A percentile compares a stretch with the other conserved stretches of the same genome.
Evolutionary conservation across 53 echinoderm and acorn worm genomes (phyloP).

Genomic region (Temnopleurus reevesii): DNA sequence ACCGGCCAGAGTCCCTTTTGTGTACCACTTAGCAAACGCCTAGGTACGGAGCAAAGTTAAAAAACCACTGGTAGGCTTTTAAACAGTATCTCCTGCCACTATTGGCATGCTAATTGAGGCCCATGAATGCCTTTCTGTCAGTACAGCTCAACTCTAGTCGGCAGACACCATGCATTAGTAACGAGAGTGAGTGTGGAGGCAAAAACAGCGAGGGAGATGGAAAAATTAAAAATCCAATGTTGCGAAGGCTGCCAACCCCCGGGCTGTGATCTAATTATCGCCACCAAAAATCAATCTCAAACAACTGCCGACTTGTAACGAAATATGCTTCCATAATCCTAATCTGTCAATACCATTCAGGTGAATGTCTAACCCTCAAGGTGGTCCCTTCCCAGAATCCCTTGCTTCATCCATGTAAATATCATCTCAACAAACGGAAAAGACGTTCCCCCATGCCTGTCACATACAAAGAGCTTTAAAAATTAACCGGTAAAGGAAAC

Average conservation of each 20-base stretch:
- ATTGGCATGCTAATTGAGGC: conserved; percentile 3
- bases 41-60: not conserved
- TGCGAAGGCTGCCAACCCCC: not conserved
- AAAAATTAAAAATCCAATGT: conserved; percentile 29
- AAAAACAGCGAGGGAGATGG: not conserved
- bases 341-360: not conserved
- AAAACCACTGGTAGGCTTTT: conserved; percentile 13
- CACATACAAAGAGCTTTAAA: not conserved
- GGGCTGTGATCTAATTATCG: conserved; percentile 12
- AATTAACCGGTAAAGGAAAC: not conserved
- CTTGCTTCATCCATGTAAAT: not conserved
- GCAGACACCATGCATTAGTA: conserved; percentile 12
- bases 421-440: not conserved
- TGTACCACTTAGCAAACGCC: conserved; percentile 16
- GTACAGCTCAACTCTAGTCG: not conserved
- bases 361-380: not conserved
- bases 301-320: conserved; percentile 31
- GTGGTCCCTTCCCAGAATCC: not conserved
- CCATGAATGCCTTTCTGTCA: not conserved
- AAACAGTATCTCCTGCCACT: not conserved
- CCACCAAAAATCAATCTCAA: conserved; percentile 44
- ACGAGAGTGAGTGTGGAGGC: not conserved
- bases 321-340: not conserved
- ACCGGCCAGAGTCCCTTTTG: not conserved
- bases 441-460: not conserved